Evolutionary conservation across 2,888 invertebrate species (phyloP), one percentile per base, ranked within the genome.

Genomic region (Polydesmus complanatus): DNA sequence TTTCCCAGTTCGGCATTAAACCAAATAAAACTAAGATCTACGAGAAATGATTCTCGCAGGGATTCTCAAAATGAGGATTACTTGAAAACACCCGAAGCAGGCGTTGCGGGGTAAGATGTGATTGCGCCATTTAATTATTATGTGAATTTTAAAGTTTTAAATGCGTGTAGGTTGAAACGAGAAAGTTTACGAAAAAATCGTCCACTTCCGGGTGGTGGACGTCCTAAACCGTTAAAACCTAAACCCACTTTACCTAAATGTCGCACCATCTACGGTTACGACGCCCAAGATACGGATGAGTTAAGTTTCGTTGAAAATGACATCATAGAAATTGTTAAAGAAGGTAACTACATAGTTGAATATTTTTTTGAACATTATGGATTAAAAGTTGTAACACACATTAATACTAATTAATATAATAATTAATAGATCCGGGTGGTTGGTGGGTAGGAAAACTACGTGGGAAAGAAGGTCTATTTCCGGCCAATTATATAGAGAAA

Each of bases 341-440:
- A 81, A 75, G 77, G 80, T 80, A 67, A 70, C 5, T 8, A 51
- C 8, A 21, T 3, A 51, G 3, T 51, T 8, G 8, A n/a, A 21
- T 51, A 21, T 14, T 47, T 47, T 47, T 47, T 14, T 51, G 51
- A n/a, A 21, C 8, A 51, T 21, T 5, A 22, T 51, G 51, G 51
- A 14, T n/a, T n/a, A n/a, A n/a, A n/a, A 51, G 19, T 8, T 51
- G 51, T 51, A 21, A n/a, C 51, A 51, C 5, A 51, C 19, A 14
- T 22, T 26, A 56, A 27, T 26, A 11, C 47, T 59, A 56, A 66
- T 56, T 60, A 63, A 27, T 56, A 73, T 56, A n/a, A n/a, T n/a
- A n/a, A n/a, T n/a, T n/a, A n/a, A n/a, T 72, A 83, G 83, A 83
- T 71, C 77, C 79, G 27, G 78, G 79, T 21, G 83, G 83, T n/a